Evolutionary conservation across 2,888 invertebrate species (phyloP).

Genomic region (Mesorhabditis spiculigera): DNA sequence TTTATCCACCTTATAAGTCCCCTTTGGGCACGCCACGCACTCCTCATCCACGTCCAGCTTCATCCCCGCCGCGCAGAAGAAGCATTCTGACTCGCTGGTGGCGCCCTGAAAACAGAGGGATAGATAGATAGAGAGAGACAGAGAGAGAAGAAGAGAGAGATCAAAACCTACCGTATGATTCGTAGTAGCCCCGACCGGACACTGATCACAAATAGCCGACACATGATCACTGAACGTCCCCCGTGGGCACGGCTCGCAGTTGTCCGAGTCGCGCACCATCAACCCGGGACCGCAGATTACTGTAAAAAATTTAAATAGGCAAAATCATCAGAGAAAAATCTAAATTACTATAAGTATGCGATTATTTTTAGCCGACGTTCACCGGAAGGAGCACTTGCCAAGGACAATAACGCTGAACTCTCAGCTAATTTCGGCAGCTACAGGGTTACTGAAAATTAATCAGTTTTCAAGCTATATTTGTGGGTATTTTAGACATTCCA

Average conservation of each 20-base stretch:
- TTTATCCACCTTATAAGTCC: not conserved
- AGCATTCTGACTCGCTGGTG: not conserved
- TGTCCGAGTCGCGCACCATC: not conserved
- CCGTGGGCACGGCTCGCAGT: not conserved
- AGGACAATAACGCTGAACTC: too few species aligned
- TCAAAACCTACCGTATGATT: not conserved
- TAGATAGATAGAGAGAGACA: not conserved
- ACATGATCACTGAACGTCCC: not conserved
- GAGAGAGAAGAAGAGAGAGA: too few species aligned
- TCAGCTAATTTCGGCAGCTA: too few species aligned
- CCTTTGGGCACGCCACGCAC: not conserved
- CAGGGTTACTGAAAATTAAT: too few species aligned
- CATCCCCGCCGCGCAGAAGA: not conserved
- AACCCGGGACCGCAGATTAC: not conserved
- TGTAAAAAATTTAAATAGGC: not conserved
- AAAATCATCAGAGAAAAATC: too few species aligned
- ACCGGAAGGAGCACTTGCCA: too few species aligned
- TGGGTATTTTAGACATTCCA: not conserved
- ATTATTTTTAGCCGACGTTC: too few species aligned
- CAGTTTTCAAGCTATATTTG: too few species aligned
- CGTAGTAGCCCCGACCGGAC: not conserved
- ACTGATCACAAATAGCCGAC: not conserved
- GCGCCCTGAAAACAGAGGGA: not conserved
- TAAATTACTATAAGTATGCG: too few species aligned
- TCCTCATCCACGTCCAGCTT: not conserved